Evolutionary conservation across 2,797 vertebrate genomes (phyloP), one percentile per base, ranked within the genome.

Genomic region (Poliocrania exsul): DNA sequence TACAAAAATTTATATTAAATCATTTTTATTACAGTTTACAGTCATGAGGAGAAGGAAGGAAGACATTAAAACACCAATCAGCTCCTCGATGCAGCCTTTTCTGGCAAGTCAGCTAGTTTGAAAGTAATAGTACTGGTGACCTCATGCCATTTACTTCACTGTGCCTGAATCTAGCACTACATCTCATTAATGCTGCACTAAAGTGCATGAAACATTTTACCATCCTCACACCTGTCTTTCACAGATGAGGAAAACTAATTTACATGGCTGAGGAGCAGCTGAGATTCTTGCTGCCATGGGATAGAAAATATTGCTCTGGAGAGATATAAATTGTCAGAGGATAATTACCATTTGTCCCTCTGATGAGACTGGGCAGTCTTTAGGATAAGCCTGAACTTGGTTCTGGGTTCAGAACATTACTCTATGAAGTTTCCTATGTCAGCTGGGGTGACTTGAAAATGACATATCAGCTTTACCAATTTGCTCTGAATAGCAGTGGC

Each of bases 211-310:
- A 70, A 84, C 66, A 49, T 92, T 92, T 78, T 82, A 82, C 77
- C 58, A 25, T 95, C 53, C 72, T 97, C 84, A 78, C 50, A 89
- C 42, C 67, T 90, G 42, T 62, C 67, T 97, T 85, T 96, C 51
- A 65, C 40, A 70, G 33, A 72, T 62, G 50, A 94, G 66, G 88
- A 96, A 90, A 94, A 81, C 33, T 81, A 50, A 38, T 97, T 93
- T 80, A 74, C 0, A 0, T 94, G 66, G 38, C 77, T 78, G 85
- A 95, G 86, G 44, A 97, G 58, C 72, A 49, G 28, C 46, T 80
- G 84, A 74, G 66, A 90, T 61, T 70, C 82, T 87, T 81, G 49
- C 66, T 74, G 26, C 60, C 51, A 57, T 23, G 9, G 74, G 70
- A 31, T 28, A 71, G 44, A 18, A 64, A 83, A 82, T 86, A 50